Conservation (phyloP, 2,113 vertebrate species). For the Oreochromis niloticus region DNA sequence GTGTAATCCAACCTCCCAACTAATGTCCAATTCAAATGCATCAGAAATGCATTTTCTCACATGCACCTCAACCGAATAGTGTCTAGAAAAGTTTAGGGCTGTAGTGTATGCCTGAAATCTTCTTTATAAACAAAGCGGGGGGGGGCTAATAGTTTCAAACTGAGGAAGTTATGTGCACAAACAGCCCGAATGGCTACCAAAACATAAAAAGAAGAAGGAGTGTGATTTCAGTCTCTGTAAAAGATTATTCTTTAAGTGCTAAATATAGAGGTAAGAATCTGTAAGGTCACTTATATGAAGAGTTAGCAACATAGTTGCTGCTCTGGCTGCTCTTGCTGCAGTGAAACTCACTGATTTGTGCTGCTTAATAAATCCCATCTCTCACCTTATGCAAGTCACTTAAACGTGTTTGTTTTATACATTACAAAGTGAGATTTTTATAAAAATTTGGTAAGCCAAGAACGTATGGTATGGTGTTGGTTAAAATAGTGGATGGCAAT, state of each 20-base stretch:
- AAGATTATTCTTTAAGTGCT: background rate
- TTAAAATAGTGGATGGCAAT: background rate
- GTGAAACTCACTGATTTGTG: background rate
- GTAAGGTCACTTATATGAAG: background rate
- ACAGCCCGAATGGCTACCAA: background rate
- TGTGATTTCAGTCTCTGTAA: background rate
- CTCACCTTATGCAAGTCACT: background rate
- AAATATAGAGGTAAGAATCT: background rate
- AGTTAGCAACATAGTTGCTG: background rate
- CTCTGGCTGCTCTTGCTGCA: background rate
- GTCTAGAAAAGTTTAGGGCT: background rate
- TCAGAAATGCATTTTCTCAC: background rate
- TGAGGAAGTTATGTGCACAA: background rate
- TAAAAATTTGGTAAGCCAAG: background rate
- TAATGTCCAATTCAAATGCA: background rate
- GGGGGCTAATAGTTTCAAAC: background rate
- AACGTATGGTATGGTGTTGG: background rate
- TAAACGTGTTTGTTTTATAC: background rate
- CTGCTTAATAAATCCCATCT: background rate
- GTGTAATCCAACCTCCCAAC: background rate
- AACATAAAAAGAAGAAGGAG: background rate
- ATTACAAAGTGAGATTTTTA: background rate
- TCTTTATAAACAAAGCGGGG: background rate
- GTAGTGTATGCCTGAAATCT: background rate
- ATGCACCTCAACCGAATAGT: background rate